A percentile compares a stretch with the other conserved stretches of the same genome.
phyloP scores from a whole-genome alignment of 2,888 invertebrate species.

The Melanophora roralis region DNA sequence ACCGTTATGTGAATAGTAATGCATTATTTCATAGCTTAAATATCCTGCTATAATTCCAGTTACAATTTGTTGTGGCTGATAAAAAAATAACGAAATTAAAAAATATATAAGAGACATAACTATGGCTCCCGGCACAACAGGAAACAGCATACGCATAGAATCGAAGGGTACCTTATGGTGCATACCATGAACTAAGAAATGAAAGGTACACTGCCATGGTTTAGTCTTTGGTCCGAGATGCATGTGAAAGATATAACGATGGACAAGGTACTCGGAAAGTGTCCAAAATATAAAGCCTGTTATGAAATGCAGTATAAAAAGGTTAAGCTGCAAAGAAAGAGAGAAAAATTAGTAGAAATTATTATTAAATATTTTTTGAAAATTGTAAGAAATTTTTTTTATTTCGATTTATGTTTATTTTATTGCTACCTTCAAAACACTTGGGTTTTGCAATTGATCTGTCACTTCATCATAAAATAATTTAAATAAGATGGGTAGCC shows the following conservation, averaged over 20 bases:
- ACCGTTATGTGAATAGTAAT: constrained; percentile 88
- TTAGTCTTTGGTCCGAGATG: constrained; percentile 80
- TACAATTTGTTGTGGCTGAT: constrained; percentile 77
- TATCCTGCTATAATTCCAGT: constrained; percentile 81
- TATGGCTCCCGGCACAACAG: constrained; percentile 82
- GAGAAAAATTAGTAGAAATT: too few species aligned
- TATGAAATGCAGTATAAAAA: constrained; percentile 69
- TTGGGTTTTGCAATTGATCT: constrained; percentile 66
- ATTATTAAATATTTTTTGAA: too few species aligned
- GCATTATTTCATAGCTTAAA: constrained; percentile 87
- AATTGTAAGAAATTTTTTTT: too few species aligned
- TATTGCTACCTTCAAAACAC: too few species aligned
- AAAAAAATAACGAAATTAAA: constrained; percentile 73
- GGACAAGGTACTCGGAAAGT: constrained; percentile 83
- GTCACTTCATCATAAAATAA: constrained; percentile 77
- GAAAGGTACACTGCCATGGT: constrained; percentile 81
- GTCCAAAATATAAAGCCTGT: constrained; percentile 84
- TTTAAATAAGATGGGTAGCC: constrained; percentile 83
- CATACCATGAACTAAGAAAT: constrained; percentile 86
- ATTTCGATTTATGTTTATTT: too few species aligned
- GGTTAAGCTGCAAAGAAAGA: constrained; percentile 61
- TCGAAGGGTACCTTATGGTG: constrained; percentile 92
- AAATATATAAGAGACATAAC: constrained; percentile 79
- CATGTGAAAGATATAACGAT: constrained; percentile 87
- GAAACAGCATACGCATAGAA: constrained; percentile 84